Conservation (phyloP, 2,888 invertebrate genomes). For the Agapostemon virescens region DNA sequence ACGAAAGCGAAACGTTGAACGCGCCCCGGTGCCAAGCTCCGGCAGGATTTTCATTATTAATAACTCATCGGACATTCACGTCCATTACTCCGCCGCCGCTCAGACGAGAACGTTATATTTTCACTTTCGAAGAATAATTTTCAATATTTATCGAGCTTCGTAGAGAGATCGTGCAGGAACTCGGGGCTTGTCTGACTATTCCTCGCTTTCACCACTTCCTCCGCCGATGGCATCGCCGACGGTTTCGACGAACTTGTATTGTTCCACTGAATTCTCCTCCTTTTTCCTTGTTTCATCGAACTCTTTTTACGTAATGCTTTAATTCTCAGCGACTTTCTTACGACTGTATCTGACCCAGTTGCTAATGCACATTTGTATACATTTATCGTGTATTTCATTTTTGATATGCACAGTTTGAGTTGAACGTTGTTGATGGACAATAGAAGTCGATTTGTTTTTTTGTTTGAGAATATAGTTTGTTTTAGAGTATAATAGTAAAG, state of each 20-base stretch:
- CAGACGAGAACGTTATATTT: not conserved
- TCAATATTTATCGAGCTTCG: not conserved
- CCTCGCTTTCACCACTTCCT: not conserved
- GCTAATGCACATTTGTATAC: no score
- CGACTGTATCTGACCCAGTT: no score
- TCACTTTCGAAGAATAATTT: not conserved
- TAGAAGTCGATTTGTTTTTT: no score
- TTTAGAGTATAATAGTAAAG: no score
- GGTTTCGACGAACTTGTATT: not conserved
- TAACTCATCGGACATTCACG: not conserved
- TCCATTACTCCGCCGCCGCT: not conserved
- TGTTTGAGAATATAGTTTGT: no score
- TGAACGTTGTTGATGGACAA: no score
- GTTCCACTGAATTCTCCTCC: not conserved
- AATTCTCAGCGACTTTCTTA: no score
- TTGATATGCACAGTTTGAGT: no score
- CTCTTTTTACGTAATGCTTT: not conserved
- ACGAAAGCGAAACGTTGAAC: not conserved
- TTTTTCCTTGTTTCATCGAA: not conserved
- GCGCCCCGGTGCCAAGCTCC: not conserved
- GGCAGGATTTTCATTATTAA: not conserved
- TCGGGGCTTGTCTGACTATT: not conserved
- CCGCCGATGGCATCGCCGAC: not conserved
- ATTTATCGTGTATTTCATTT: no score
- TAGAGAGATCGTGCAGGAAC: not conserved